Conservation (phyloP, 1,140 invertebrate genomes). For the Cotesia chilonis region DNA sequence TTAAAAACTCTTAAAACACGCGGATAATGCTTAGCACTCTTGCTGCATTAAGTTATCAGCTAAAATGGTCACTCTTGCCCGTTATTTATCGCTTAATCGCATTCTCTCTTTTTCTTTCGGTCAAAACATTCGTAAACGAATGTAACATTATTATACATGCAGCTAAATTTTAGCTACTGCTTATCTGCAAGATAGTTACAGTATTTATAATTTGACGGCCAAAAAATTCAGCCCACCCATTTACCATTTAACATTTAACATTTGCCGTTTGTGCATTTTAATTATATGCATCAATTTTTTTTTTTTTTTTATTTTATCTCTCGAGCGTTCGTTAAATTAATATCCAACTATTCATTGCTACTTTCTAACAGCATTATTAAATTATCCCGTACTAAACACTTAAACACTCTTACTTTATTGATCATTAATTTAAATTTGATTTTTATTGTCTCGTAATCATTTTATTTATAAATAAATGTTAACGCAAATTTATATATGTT, state of each 20-base stretch:
- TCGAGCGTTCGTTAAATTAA: too few species aligned
- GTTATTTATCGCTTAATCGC: constrained; percentile 38
- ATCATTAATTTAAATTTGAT: too few species aligned
- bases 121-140: too few species aligned
- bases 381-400: too few species aligned
- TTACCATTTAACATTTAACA: background rate
- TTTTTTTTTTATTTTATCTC: background rate
- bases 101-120: background rate
- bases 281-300: constrained; percentile 1
- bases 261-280: constrained; percentile 2
- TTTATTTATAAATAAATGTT: too few species aligned
- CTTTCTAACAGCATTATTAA: too few species aligned
- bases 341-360: too few species aligned
- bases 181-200: background rate
- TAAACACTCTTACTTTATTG: too few species aligned
- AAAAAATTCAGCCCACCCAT: constrained; percentile 33
- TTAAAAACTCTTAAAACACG: constrained; percentile 13
- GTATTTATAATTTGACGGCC: background rate
- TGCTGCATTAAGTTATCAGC: constrained; percentile 38
- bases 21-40: constrained; percentile 20
- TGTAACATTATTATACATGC: too few species aligned
- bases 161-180: constrained; percentile 2
- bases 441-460: too few species aligned
- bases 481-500: too few species aligned
- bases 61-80: constrained; percentile 37